Evolutionary conservation across 2,888 invertebrate genomes (phyloP), one percentile per base, ranked within the genome.

Genomic region (Cataglyphis cursor): DNA sequence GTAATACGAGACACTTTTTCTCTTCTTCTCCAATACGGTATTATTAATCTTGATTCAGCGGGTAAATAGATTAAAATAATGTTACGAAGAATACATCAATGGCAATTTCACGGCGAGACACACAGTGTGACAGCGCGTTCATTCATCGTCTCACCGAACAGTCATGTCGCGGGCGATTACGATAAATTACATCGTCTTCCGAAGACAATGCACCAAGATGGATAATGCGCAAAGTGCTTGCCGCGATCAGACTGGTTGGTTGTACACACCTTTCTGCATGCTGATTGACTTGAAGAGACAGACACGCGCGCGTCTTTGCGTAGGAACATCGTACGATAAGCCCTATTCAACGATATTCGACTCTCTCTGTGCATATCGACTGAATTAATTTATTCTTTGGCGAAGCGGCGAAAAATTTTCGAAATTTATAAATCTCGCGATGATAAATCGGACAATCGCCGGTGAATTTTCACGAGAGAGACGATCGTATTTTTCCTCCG

Each of bases 161-260:
- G 74, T 84, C 89, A 66, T 83, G 84, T 83, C 70, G 59, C 59
- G 72, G 80, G 44, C 85, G 85, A 90, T 90, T 90, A 86, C 87
- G 72, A 90, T 90, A 91, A 90, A 90, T 91, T 88, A 73, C 90
- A 84, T 78, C 85, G 86, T 87, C 84, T 72, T 57, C 61, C 66
- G 85, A 90, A 89, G 90, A 91, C 91, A 90, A 91, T 90, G 87
- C 84, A n/a, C 44, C 64, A 12, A 48, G 78, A 54, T 66, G 65
- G 65, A 87, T 84, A 87, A 87, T 86, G 75, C 76, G 64, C 66
- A 48, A 85, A 85, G 61, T 65, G 24, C n/a, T 62, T 21, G 59
- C 24, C 68, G 61, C 74, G 78, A 78, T 76, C 62, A 18, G 51
- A 78, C 48, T 18, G 51, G 51, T 76, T 38, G 48, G 2, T 48